Evolutionary conservation across 2,797 vertebrate genomes (phyloP).

Genomic region (Momotus momota): DNA sequence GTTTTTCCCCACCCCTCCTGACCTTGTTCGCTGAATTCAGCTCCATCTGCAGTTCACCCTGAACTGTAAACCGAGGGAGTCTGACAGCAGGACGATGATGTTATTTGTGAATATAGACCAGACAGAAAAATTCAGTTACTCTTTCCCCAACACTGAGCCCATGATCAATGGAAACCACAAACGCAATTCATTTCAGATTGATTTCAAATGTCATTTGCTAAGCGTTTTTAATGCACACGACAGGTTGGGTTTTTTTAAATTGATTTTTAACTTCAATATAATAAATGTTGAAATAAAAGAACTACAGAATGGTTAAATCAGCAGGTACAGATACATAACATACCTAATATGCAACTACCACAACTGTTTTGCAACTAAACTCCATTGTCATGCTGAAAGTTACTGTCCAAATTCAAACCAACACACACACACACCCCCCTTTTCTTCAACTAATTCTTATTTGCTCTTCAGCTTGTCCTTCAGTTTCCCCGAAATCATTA

Average conservation of each 20-base stretch:
- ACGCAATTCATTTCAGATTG: neutral
- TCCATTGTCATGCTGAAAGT: neutral
- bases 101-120: accelerated
- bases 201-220: neutral
- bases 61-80: neutral
- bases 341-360: accelerated
- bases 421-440: neutral
- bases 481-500: neutral
- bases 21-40: neutral
- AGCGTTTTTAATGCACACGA: neutral
- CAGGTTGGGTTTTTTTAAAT: neutral
- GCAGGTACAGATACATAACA: neutral
- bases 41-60: neutral
- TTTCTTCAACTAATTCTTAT: neutral
- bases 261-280: neutral
- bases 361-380: neutral
- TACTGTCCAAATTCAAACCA: neutral
- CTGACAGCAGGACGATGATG: neutral
- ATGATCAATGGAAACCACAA: neutral
- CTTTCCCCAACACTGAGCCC: neutral
- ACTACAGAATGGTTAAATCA: neutral
- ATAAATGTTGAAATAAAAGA: accelerated
- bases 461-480: neutral
- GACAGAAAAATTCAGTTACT: neutral
- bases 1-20: accelerated